Percentiles rank a stretch among this genome's conserved stretches.
Evolutionary conservation across 2,113 vertebrate species (phyloP).

Genomic region (Myotis lucifugus): DNA sequence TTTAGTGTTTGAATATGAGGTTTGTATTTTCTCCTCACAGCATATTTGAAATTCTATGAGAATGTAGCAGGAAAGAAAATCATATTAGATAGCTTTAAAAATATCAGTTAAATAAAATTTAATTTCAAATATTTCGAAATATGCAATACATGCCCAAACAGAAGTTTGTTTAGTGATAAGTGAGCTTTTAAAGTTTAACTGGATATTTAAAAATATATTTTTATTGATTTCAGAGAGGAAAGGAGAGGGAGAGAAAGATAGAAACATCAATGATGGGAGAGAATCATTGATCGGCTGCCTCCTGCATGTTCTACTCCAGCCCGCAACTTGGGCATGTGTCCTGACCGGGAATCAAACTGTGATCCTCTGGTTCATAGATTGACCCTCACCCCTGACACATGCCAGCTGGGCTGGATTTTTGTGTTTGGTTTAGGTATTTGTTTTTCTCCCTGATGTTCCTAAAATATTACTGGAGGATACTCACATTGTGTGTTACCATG

Average conservation of each 20-base stretch:
- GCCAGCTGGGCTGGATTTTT: neutral
- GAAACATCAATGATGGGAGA: too few species aligned
- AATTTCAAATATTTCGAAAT: neutral
- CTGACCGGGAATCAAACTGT: too few species aligned
- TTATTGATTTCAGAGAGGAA: too few species aligned
- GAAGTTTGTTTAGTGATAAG: neutral
- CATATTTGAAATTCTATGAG: neutral
- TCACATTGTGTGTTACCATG: neutral
- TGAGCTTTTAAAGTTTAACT: neutral
- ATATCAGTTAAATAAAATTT: conserved; percentile 20
- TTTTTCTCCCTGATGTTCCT: neutral
- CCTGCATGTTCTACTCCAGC: too few species aligned
- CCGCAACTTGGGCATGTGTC: too few species aligned
- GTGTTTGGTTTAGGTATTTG: neutral
- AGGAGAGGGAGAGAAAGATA: too few species aligned
- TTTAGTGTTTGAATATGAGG: neutral
- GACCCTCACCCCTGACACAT: too few species aligned
- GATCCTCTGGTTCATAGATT: too few species aligned
- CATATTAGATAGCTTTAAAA: neutral
- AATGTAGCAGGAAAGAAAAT: neutral
- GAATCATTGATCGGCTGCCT: too few species aligned
- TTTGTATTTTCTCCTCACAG: neutral
- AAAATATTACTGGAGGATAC: neutral
- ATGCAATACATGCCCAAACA: neutral
- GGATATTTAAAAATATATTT: too few species aligned